Evolutionary conservation across 92 coral and sea anemone genomes (phyloP).

Genomic region (Porites lobata): DNA sequence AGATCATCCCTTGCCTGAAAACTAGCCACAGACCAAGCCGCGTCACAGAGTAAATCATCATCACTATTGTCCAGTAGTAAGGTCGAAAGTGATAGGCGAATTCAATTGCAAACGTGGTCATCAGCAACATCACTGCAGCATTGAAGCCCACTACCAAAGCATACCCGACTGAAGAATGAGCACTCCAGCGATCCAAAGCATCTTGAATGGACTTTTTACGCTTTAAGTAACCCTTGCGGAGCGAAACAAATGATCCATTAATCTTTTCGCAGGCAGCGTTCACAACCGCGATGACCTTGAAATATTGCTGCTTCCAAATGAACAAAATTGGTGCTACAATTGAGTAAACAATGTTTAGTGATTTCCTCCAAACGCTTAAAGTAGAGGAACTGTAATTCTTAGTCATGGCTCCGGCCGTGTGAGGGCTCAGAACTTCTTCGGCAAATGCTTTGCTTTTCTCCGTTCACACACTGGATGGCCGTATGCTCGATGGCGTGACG

Average conservation of each 20-base stretch:
- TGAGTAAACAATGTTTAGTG: neutral
- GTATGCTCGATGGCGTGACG: too few species aligned
- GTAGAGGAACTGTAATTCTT: neutral
- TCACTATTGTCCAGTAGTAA: conserved; percentile 12
- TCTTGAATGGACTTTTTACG: conserved; percentile 2
- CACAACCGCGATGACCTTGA: neutral
- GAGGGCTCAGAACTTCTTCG: too few species aligned
- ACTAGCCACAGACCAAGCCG: too few species aligned
- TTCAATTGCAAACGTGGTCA: neutral
- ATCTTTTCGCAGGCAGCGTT: neutral
- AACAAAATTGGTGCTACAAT: neutral
- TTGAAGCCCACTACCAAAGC: neutral
- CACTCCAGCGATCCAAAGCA: conserved; percentile 3
- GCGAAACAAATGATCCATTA: neutral
- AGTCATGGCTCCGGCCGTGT: neutral
- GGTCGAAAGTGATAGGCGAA: conserved; percentile 19
- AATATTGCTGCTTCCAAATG: neutral
- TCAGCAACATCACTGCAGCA: neutral
- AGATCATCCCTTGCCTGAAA: neutral
- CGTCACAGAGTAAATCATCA: neutral
- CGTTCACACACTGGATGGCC: too few species aligned
- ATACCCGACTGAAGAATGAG: neutral
- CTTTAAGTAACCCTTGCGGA: neutral
- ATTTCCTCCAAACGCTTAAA: neutral
- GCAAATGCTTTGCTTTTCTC: too few species aligned